Evolutionary conservation across 2,113 vertebrate species (phyloP).

Genomic region (Sinocyclocheilus anophthalmus): DNA sequence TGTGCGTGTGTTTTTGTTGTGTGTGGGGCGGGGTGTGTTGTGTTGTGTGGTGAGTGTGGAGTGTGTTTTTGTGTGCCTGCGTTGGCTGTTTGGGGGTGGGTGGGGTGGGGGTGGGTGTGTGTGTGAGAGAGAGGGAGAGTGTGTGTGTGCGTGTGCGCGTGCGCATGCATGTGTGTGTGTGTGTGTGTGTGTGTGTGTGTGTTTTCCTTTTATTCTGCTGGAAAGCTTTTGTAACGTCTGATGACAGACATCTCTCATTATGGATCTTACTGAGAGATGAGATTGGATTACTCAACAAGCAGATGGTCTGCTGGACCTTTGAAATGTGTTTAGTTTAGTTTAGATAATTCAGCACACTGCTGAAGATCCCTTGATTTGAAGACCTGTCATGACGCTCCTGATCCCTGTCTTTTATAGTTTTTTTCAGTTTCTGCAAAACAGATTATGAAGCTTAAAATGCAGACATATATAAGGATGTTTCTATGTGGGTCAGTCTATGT

Average conservation of each 20-base stretch:
- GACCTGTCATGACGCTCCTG: neutral
- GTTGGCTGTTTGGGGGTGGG: too few relatives aligned
- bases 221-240: neutral
- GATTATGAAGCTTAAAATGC: neutral
- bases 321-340: slow-evolving; percentile 51
- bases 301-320: slow-evolving; percentile 48
- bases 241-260: slow-evolving; percentile 16
- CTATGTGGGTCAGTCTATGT: neutral
- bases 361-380: neutral
- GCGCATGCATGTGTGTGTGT: too few relatives aligned
- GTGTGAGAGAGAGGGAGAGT: too few relatives aligned
- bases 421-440: neutral
- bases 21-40: too few relatives aligned
- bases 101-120: too few relatives aligned
- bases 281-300: slow-evolving; percentile 47
- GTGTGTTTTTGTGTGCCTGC: too few relatives aligned
- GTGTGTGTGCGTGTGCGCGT: too few relatives aligned
- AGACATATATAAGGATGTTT: neutral
- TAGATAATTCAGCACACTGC: slow-evolving; percentile 25
- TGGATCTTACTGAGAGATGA: slow-evolving; percentile 24
- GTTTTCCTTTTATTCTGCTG: slow-evolving; percentile 1
- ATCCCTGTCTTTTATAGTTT: neutral
- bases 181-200: too few relatives aligned
- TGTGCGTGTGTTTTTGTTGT: too few relatives aligned
- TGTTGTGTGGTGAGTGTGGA: too few relatives aligned